These are phyloP conservation scores for Petrolisthes cinctipes DNA, from an alignment of 2,888 invertebrate species.

Conservation along the genomic window DNA sequence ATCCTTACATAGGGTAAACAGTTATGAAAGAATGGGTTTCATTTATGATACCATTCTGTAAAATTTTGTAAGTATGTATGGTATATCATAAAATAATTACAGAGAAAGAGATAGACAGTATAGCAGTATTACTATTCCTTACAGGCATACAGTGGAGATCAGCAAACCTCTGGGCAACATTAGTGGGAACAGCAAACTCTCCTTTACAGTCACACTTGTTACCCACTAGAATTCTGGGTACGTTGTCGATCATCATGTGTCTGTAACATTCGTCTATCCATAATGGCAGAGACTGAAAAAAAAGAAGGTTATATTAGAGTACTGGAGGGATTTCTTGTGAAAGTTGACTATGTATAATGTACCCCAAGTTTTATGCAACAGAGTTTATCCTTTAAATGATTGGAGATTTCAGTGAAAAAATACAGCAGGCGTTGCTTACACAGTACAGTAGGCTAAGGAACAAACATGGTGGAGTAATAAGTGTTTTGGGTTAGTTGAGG, in stretches of 20 bases:
- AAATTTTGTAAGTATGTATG: too few relatives aligned
- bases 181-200: constrained; percentile 77
- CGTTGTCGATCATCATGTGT: constrained; percentile 75
- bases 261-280: constrained; percentile 84
- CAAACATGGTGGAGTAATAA: too few relatives aligned
- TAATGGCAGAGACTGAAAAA: constrained; percentile 75
- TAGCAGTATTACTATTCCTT: constrained; percentile 66
- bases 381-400: too few relatives aligned
- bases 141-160: constrained; percentile 80
- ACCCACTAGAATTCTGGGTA: constrained; percentile 82
- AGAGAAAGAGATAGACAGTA: too few relatives aligned
- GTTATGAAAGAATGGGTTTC: too few relatives aligned
- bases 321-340: not conserved
- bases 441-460: too few relatives aligned
- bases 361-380: not conserved
- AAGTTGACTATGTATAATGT: not conserved
- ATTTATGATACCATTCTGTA: too few relatives aligned
- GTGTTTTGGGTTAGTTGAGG: too few relatives aligned
- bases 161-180: constrained; percentile 80
- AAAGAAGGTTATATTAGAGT: not conserved
- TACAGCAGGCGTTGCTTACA: too few relatives aligned
- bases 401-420: too few relatives aligned
- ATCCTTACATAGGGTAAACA: too few relatives aligned
- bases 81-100: too few relatives aligned
- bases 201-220: constrained; percentile 83